phyloP scores from a whole-genome alignment of 2,113 vertebrate genomes.

The Polyodon spathula region DNA sequence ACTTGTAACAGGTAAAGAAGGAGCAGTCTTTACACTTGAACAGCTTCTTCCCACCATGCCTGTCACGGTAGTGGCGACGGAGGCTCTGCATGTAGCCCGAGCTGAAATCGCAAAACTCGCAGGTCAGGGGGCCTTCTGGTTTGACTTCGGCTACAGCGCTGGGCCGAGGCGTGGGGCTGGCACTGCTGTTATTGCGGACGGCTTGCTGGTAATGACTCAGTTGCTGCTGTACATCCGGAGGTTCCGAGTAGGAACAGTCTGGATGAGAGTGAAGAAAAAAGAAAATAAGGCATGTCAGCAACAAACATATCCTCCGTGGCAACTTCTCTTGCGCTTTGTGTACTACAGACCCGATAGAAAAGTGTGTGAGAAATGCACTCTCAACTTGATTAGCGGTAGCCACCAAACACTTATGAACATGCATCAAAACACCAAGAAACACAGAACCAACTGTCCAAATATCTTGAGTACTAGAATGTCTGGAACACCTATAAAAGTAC shows the following conservation, averaged over 20 bases:
- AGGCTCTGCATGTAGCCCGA: constrained; percentile 98
- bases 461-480: too few species aligned
- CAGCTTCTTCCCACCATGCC: constrained; percentile 93
- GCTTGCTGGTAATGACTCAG: constrained; percentile 87
- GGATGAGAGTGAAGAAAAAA: constrained; percentile 17
- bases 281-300: background rate
- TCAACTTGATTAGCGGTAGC: too few species aligned
- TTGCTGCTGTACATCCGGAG: constrained; percentile 86
- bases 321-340: too few species aligned
- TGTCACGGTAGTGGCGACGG: constrained; percentile 91
- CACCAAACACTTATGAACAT: too few species aligned
- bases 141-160: constrained; percentile 47
- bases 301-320: too few species aligned
- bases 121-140: constrained; percentile 72
- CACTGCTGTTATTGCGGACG: constrained; percentile 70
- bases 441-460: too few species aligned
- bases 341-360: too few species aligned
- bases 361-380: too few species aligned
- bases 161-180: constrained; percentile 56
- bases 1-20: constrained; percentile 98
- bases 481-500: too few species aligned
- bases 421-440: too few species aligned
- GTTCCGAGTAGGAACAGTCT: constrained; percentile 81
- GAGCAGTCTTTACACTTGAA: constrained; percentile 98
- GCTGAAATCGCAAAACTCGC: constrained; percentile 97